Conservation (phyloP, 37 sponge, comb jelly and placozoan genomes). For the Chondrosia reniformis region DNA sequence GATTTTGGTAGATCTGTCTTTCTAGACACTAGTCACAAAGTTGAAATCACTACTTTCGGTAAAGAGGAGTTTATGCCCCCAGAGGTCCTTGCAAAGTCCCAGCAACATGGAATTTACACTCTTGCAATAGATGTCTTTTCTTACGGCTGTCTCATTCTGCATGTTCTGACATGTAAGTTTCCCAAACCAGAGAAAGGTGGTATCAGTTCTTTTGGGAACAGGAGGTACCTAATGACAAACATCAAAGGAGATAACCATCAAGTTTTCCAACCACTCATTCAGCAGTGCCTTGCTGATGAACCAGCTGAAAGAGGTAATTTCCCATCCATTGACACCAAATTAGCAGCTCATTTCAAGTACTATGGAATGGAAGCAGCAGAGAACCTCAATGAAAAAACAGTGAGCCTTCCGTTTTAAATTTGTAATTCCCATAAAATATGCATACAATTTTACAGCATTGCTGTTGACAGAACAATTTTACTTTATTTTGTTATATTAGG, state of each 20-base stretch:
- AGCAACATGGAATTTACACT: too few species aligned
- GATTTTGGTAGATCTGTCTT: background rate
- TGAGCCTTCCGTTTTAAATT: too few species aligned
- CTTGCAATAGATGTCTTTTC: background rate
- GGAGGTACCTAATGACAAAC: background rate
- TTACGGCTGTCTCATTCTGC: constrained; percentile 2
- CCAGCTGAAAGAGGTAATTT: too few species aligned
- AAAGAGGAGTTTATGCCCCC: background rate
- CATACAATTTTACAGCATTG: too few species aligned
- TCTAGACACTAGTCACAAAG: background rate
- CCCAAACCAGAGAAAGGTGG: background rate
- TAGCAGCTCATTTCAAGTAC: too few species aligned
- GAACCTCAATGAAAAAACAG: too few species aligned
- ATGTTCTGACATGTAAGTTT: background rate
- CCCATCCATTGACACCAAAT: too few species aligned
- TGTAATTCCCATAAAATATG: too few species aligned
- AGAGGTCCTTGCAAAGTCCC: background rate
- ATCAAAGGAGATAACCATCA: background rate
- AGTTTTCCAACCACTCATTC: constrained; percentile 6
- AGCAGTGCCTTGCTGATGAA: background rate
- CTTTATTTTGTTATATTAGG: too few species aligned
- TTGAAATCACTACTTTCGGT: background rate
- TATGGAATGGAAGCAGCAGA: too few species aligned
- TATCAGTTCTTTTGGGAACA: background rate
- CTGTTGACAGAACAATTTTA: too few species aligned